Conservation (phyloP, 2,888 invertebrate species). For the Apodemia duryi region DNA sequence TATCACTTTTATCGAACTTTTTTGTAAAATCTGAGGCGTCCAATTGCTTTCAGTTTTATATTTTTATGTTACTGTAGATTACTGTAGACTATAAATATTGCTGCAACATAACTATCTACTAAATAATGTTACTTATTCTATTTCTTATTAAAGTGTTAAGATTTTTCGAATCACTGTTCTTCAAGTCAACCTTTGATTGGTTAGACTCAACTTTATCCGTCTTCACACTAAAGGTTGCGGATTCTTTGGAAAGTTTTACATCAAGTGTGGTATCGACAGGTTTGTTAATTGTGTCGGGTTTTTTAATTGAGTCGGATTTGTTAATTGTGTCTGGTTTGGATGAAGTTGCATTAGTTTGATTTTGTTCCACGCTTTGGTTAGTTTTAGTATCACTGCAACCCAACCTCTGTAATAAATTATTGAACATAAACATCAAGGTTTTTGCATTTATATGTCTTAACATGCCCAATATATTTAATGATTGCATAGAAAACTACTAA, state of each 20-base stretch:
- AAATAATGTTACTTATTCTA: neutral
- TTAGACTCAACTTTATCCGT: constrained; percentile 2
- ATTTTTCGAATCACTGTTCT: neutral
- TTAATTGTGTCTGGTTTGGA: neutral
- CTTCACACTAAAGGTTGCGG: neutral
- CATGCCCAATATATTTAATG: no score
- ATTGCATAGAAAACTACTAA: no score
- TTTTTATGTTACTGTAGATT: neutral
- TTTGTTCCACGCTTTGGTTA: constrained; percentile 7
- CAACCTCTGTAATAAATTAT: constrained; percentile 36
- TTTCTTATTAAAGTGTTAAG: neutral
- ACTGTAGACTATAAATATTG: neutral
- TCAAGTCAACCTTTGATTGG: neutral
- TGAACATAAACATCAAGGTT: no score
- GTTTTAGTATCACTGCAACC: constrained; percentile 35
- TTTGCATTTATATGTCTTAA: no score
- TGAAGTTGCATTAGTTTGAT: neutral
- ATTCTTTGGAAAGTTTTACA: constrained; percentile 12
- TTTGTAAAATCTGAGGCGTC: neutral
- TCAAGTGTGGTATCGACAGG: neutral
- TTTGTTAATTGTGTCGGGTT: neutral
- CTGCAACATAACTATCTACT: neutral
- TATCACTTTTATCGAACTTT: neutral
- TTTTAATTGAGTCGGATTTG: neutral
- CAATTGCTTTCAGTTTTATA: neutral